phyloP scores from a whole-genome alignment of 2,113 vertebrate species.

The Damaliscus lunatus region DNA sequence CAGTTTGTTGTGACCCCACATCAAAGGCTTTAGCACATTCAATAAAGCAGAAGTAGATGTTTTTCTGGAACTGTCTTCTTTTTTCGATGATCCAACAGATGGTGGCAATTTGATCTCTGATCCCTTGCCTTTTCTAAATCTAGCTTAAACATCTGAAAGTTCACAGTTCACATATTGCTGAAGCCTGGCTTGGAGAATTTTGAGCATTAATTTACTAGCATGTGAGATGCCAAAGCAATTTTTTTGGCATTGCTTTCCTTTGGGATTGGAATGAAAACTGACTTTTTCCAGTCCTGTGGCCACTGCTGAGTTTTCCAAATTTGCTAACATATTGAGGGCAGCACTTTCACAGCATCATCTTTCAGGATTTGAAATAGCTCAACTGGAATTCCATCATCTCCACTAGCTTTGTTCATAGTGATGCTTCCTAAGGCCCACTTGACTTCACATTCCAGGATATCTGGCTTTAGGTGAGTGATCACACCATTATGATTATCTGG shows the following conservation, averaged over 20 bases:
- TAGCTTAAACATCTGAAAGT: background rate
- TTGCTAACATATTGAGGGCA: background rate
- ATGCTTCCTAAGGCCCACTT: background rate
- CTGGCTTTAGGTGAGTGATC: background rate
- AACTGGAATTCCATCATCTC: background rate
- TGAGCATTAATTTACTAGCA: background rate
- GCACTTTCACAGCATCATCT: background rate
- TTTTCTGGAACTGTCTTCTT: background rate
- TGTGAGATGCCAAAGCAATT: background rate
- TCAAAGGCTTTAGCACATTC: background rate
- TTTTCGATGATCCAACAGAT: background rate
- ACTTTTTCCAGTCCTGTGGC: background rate
- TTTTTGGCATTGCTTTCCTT: background rate
- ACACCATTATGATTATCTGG: background rate
- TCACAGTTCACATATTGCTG: background rate
- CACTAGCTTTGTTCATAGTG: background rate
- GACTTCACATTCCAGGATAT: background rate
- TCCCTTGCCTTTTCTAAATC: background rate
- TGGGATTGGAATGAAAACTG: background rate
- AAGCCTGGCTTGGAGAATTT: background rate
- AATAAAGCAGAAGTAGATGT: background rate
- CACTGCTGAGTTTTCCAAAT: background rate
- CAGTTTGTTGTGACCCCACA: background rate
- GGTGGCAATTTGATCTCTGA: background rate
- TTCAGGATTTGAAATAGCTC: background rate